Base-by-base conservation (phyloP, 2,797 vertebrate species). In the Chromobotia macracanthus region DNA sequence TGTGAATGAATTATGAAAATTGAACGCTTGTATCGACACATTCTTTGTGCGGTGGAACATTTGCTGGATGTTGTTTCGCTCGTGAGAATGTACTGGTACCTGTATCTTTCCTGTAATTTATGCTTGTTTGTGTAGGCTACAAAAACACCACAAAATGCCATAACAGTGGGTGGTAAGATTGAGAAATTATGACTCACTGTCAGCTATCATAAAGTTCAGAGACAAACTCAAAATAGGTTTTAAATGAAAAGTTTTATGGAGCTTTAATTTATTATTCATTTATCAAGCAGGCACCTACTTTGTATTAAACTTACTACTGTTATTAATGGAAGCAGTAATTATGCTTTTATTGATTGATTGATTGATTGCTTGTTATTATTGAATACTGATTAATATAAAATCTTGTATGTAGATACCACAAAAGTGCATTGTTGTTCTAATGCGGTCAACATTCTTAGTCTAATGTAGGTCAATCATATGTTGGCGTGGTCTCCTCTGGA, bases 141-240 rank as follows among this genome's bases (percentile, higher is more conserved):
- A 51, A 38, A 28, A 74, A 75, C 19, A 31, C 65, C 56, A 35
- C 64, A 75, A 80, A 81, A 83, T 83, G 84, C 67, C 61, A 79
- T 35, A 46, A 35, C 51, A 66, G 65, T 75, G 48, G 70, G 74
- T 73, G 53, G 68, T 10, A 60, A 64, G 58, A 50, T 18, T 23
- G 16, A 68, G 63, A 65, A 44, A 60, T 74, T 82, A 77, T 77
- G 70, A 79, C 77, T 79, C 28, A 75, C 35, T 55, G 44, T 44
- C 48, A 0, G 19, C 55, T 3, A 2, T 48, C 46, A 72, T 28
- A 38, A 53, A 19, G 58, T 23, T 51, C 31, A 44, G 56, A 73
- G 44, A 50, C n/a, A 4, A 67, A 56, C 48, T 46, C 2, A 5
- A 68, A 25, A n/a, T 11, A 19, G 25, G 6, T 25, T 23, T 25